Evolutionary conservation across 2,888 invertebrate species (phyloP), one percentile per base, ranked within the genome.

Genomic region (Andrena chrysosceles): DNA sequence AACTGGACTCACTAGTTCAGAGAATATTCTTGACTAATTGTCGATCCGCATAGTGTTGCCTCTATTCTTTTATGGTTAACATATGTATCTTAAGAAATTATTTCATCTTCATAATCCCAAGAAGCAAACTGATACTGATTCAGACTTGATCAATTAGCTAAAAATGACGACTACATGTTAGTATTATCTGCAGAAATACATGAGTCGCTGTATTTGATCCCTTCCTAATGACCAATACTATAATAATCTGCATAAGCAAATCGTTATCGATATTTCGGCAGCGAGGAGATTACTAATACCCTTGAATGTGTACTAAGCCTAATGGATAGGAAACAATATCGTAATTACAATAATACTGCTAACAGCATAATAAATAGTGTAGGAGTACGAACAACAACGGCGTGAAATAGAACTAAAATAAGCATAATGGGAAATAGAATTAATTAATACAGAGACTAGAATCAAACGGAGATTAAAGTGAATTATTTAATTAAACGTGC

Each of bases 281-380:
- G 8, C n/a, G 10, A 20, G 10, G 2, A 20, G 20, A 63, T 42
- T 63, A 35, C 33, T 59, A 31, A 63, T 62, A 63, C 23, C 13
- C 5, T 60, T 26, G 20, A 59, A 77, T 33, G 23, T 49, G 49
- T 52, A 42, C 52, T 26, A 20, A 8, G 29, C 7, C 10, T 16
- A 20, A n/a, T 35, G 20, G 48, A 3, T 13, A 42, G 29, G 49
- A 52, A 56, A 60, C 49, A 49, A 63, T 64, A 56, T 35, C 20
- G 49, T 49, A 66, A 66, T 60, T 66, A 49, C 23, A 64, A 72
- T 49, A 59, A 64, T 59, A 35, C 49, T 26, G 59, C n/a, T 73
- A 29, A 73, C 63, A 54, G 31, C 20, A 29, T 35, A 33, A 73
- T 73, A 49, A 77, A 73, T 66, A 52, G n/a, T 26, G 8, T 20